Percentiles rank a stretch among this genome's conserved stretches.
These are phyloP conservation scores for Ochotona curzoniae DNA, from an alignment of 2,113 vertebrate species.

Conservation along the genomic window DNA sequence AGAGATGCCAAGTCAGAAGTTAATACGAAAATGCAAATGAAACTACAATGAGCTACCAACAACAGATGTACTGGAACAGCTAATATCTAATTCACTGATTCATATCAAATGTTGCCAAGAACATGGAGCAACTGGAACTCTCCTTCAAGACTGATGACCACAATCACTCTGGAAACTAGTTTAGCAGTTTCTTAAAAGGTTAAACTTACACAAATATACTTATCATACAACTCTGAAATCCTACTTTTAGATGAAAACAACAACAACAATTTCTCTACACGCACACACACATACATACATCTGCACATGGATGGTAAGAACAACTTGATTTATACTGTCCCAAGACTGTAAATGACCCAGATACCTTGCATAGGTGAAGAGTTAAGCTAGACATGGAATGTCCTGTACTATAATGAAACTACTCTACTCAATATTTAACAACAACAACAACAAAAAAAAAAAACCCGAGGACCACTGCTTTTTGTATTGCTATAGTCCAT, in stretches of 20 bases:
- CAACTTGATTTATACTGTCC: not conserved
- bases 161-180: constrained; percentile 1
- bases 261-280: not conserved
- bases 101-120: not conserved
- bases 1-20: not conserved
- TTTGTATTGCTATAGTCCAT: not conserved
- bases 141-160: not conserved
- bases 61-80: not conserved
- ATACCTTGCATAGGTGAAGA: not conserved
- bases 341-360: not conserved
- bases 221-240: not conserved
- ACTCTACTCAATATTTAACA: not conserved
- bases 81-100: not conserved
- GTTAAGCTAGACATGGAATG: not conserved
- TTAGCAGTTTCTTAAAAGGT: constrained; percentile 10
- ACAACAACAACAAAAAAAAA: too few relatives aligned
- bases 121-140: not conserved
- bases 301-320: not conserved
- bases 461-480: not conserved
- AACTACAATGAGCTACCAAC: not conserved
- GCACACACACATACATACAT: not conserved
- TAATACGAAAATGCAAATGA: not conserved
- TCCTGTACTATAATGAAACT: not conserved
- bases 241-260: not conserved
- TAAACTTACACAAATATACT: not conserved